phyloP scores from a whole-genome alignment of 2,797 vertebrate species.

The Meriones psammophilus region DNA sequence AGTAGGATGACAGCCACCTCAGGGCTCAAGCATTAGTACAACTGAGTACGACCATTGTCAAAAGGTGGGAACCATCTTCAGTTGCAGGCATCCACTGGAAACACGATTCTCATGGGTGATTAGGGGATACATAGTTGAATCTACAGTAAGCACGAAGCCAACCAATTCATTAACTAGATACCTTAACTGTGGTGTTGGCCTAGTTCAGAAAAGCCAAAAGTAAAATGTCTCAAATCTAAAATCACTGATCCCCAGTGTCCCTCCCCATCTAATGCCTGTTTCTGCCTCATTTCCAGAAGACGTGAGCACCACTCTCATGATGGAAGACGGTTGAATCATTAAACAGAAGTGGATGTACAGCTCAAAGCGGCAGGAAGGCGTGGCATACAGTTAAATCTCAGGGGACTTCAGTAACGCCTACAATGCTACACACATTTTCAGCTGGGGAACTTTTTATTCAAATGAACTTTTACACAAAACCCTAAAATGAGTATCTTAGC shows the following conservation, averaged over 20 bases:
- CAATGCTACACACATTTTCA: neutral
- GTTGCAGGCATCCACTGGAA: neutral
- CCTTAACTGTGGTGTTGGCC: neutral
- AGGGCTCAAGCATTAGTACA: neutral
- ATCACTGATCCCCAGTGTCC: neutral
- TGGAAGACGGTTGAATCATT: neutral
- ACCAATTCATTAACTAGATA: neutral
- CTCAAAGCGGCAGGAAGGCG: neutral
- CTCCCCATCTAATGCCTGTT: neutral
- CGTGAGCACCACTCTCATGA: neutral
- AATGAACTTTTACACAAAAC: constrained; percentile 52
- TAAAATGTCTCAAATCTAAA: neutral
- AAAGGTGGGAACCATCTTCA: neutral
- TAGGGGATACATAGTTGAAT: neutral
- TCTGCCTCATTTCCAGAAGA: neutral
- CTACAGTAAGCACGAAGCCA: neutral
- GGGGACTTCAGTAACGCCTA: constrained; percentile 26
- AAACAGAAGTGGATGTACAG: neutral
- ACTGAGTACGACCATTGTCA: neutral
- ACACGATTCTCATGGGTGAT: neutral
- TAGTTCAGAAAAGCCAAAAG: neutral
- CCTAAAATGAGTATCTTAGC: constrained; percentile 8
- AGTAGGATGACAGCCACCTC: neutral
- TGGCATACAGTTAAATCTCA: neutral
- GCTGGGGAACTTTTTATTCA: neutral